Base-by-base conservation (phyloP, 2,113 vertebrate species). In the Macrotus californicus region DNA sequence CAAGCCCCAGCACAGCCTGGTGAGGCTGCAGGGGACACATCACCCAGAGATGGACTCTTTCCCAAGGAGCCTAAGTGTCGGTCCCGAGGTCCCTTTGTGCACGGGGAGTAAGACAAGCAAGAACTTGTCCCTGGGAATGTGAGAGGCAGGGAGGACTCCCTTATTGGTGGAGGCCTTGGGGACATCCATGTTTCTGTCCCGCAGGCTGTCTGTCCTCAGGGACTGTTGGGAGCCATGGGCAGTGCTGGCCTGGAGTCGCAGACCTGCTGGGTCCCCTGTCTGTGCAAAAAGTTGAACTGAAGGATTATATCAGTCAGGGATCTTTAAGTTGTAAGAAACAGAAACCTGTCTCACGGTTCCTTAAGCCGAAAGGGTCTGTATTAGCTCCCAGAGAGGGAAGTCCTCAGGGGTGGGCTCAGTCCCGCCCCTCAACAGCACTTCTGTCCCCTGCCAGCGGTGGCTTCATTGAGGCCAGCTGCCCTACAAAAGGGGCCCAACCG, bases 81-180 rank as follows among this genome's bases (percentile, higher is more conserved):
- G n/a, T 8, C 48, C 8, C 7, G 0, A 2, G 22, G 16, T 4
- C 36, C n/a, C 41, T 22, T 4, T 10, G 34, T 1, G 11, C 24
- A 22, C 6, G 39, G 11, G 36, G 77, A 31, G 85, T 36, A 10
- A 50, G 66, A 46, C 36, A 29, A 18, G 4, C 2, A 2, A 18
- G 24, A 29, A 84, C 31, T 24, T 50, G n/a, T 31, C 90, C 50
- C 56, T 34, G 22, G 16, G n/a, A 5, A 4, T 14, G 16, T 64
- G 79, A 34, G 77, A 56, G 11, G 43, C 31, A 59, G 3, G 24
- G 29, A 18, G 56, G 41, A 77, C 2, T 5, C 16, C 61, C 13
- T 43, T 41, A 0, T 0, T 14, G 48, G 50, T 29, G 22, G 39
- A 22, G 26, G 39, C 12, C 34, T 43, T 26, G 0, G 22, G 43